Percentiles rank a stretch among this genome's conserved stretches.
Evolutionary conservation across 2,113 vertebrate species (phyloP).

Genomic region (Anoura caudifer): DNA sequence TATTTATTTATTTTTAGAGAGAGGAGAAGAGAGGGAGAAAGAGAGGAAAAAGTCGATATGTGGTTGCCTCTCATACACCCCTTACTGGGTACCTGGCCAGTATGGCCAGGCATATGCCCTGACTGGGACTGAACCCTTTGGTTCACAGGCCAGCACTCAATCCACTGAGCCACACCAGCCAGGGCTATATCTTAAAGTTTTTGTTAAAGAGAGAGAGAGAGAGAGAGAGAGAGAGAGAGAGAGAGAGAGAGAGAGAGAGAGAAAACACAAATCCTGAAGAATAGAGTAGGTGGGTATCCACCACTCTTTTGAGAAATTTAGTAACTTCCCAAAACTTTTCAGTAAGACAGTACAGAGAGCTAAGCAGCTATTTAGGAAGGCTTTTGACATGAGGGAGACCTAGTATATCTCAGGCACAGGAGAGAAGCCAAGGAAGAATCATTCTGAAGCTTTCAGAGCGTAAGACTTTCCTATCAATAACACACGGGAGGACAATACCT

Average conservation of each 20-base stretch:
- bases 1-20: too few species aligned
- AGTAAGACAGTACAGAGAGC: background rate
- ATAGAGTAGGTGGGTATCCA: background rate
- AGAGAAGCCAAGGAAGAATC: background rate
- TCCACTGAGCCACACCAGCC: too few species aligned
- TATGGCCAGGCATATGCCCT: too few species aligned
- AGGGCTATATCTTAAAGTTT: background rate
- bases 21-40: too few species aligned
- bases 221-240: too few species aligned
- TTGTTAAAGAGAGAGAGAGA: background rate
- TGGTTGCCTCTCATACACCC: too few species aligned
- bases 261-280: background rate
- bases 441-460: background rate
- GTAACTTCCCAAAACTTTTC: constrained; percentile 9
- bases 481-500: constrained; percentile 77
- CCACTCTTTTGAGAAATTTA: background rate
- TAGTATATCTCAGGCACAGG: background rate
- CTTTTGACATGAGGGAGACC: background rate
- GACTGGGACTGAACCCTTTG: too few species aligned
- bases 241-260: too few species aligned
- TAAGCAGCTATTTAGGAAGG: background rate
- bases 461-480: background rate
- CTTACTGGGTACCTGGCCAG: too few species aligned
- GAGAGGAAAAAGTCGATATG: too few species aligned
- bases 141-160: too few species aligned